Evolutionary conservation across 92 coral and sea anemone genomes (phyloP).

Genomic region (Phenganax subtilis): DNA sequence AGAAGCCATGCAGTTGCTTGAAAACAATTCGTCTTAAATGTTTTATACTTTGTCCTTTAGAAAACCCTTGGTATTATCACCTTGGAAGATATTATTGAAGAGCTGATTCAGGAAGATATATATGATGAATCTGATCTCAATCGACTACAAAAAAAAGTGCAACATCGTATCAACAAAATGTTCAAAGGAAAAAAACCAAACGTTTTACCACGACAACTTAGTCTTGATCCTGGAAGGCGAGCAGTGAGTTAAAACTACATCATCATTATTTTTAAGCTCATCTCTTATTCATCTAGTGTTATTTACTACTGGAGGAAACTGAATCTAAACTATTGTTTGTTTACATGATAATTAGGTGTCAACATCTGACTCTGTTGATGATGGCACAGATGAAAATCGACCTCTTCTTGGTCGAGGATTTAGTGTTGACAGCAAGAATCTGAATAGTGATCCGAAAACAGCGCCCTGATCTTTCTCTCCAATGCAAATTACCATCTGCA

Average conservation of each 20-base stretch:
- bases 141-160: conserved; percentile 36
- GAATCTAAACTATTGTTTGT: no score
- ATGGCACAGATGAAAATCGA: neutral
- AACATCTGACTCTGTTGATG: neutral
- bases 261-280: neutral
- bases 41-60: conserved; percentile 31
- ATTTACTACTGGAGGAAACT: no score
- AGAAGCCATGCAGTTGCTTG: neutral
- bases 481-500: neutral
- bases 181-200: neutral
- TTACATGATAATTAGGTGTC: no score
- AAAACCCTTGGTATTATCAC: conserved; percentile 77
- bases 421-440: neutral
- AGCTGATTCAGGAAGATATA: conserved; percentile 89
- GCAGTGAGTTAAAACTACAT: neutral
- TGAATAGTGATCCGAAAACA: neutral
- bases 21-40: neutral
- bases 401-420: conserved; percentile 6
- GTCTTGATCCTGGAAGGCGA: conserved; percentile 3
- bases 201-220: neutral
- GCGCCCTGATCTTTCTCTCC: neutral
- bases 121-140: conserved; percentile 82
- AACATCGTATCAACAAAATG: conserved; percentile 23
- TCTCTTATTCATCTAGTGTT: no score
- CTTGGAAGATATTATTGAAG: conserved; percentile 89